phyloP scores from a whole-genome alignment of 2,113 vertebrate species.

The Bubo scandiacus region DNA sequence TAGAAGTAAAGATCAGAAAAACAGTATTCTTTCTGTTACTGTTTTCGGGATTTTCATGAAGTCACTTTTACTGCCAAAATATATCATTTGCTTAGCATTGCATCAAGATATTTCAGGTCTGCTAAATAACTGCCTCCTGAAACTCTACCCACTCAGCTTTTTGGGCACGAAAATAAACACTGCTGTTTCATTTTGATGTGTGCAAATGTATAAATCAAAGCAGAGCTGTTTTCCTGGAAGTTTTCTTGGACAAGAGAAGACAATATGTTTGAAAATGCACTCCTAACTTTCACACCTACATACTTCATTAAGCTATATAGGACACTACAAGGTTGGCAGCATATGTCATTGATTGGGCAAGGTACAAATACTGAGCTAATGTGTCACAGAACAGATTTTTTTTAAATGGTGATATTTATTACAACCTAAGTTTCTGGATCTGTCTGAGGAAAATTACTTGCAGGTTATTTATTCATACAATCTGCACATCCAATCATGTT shows the following conservation, averaged over 20 bases:
- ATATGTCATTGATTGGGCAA: not conserved
- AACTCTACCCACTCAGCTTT: not conserved
- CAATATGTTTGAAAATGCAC: not conserved
- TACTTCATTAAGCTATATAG: not conserved
- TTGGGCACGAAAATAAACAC: not conserved
- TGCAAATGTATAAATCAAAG: not conserved
- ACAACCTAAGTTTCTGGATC: not conserved
- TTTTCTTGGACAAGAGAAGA: not conserved
- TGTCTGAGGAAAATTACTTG: not conserved
- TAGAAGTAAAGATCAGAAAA: constrained; percentile 1
- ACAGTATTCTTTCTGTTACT: not conserved
- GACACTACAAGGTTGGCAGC: not conserved
- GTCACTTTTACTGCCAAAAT: not conserved
- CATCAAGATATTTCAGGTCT: not conserved
- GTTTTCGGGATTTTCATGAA: not conserved
- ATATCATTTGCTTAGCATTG: not conserved
- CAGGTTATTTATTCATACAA: not conserved
- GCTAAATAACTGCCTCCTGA: not conserved
- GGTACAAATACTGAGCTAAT: not conserved
- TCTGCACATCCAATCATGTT: not conserved
- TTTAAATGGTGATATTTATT: not conserved
- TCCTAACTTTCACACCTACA: not conserved
- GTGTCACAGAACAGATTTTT: not conserved
- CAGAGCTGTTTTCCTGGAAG: not conserved
- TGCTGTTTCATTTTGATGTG: not conserved